Conservation (phyloP, 1,140 invertebrate genomes). For the Meloidogyne floridensis region DNA sequence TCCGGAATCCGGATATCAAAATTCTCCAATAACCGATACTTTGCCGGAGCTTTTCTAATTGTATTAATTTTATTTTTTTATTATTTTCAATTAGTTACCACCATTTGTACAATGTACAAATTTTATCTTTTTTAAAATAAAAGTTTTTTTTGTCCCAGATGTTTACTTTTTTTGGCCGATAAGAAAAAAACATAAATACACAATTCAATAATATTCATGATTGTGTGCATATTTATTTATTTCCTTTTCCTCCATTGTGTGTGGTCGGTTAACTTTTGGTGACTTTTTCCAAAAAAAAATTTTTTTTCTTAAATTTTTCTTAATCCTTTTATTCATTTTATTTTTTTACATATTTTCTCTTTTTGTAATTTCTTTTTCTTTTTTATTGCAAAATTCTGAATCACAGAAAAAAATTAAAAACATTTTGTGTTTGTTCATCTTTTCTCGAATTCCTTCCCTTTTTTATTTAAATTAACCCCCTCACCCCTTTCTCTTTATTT, state of each 20-base stretch:
- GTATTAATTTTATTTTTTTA: too few species aligned
- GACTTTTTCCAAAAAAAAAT: neutral
- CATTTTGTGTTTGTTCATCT: neutral
- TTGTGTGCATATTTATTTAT: neutral
- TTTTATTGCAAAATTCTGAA: neutral
- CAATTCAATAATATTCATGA: neutral
- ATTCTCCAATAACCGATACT: too few species aligned
- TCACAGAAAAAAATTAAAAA: neutral
- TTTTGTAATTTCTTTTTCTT: neutral
- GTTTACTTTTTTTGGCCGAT: constrained; percentile 4
- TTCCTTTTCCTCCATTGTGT: neutral
- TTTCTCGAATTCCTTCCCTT: neutral
- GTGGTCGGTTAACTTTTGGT: neutral
- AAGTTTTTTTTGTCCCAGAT: neutral
- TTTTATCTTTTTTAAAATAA: neutral
- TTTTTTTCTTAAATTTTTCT: neutral
- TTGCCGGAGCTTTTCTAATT: too few species aligned
- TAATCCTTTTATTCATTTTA: neutral
- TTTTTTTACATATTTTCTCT: neutral
- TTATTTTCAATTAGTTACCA: neutral
- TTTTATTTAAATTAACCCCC: too few species aligned
- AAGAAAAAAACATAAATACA: neutral
- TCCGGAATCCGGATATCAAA: too few species aligned
- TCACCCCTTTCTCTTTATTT: too few species aligned
- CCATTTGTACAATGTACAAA: neutral